Conservation (phyloP, 2,113 vertebrate genomes). For the Cheirogaleus medius region DNA sequence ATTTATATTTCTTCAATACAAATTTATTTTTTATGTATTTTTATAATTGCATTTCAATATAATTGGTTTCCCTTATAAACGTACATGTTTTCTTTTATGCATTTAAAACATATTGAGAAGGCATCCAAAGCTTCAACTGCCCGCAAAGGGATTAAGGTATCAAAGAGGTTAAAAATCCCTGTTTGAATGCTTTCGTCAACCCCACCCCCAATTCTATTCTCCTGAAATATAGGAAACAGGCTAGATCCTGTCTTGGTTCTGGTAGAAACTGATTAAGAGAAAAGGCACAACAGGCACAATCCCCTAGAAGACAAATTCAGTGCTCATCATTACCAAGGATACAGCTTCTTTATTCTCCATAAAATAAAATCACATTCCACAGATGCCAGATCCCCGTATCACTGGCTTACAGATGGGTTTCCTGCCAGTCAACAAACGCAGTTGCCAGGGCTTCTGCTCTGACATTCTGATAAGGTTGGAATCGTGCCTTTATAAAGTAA, state of each 20-base stretch:
- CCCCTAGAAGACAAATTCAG: conserved; percentile 41
- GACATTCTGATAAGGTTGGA: conserved; percentile 64
- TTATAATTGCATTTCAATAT: neutral
- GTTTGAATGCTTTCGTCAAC: neutral
- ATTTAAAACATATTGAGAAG: neutral
- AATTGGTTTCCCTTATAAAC: neutral
- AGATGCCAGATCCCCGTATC: conserved; percentile 65
- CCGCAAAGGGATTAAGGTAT: neutral
- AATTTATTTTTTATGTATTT: neutral
- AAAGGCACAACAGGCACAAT: conserved; percentile 10
- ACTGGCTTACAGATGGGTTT: conserved; percentile 65
- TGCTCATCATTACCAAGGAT: conserved; percentile 42
- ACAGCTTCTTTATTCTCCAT: conserved; percentile 53
- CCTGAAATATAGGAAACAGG: conserved; percentile 6
- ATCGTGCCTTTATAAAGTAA: conserved; percentile 42
- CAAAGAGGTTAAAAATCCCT: neutral
- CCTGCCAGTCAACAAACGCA: conserved; percentile 62
- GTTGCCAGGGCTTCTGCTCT: conserved; percentile 50
- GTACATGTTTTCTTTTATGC: neutral
- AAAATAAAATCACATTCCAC: conserved; percentile 73
- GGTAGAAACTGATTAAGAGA: conserved; percentile 28
- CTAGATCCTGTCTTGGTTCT: conserved; percentile 17
- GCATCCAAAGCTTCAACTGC: neutral
- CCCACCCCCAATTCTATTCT: neutral
- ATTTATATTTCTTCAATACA: neutral